A percentile compares a stretch with the other conserved stretches of the same genome.
phyloP scores from a whole-genome alignment of 2,797 vertebrate species.

The Gadopsis bispinosus region DNA sequence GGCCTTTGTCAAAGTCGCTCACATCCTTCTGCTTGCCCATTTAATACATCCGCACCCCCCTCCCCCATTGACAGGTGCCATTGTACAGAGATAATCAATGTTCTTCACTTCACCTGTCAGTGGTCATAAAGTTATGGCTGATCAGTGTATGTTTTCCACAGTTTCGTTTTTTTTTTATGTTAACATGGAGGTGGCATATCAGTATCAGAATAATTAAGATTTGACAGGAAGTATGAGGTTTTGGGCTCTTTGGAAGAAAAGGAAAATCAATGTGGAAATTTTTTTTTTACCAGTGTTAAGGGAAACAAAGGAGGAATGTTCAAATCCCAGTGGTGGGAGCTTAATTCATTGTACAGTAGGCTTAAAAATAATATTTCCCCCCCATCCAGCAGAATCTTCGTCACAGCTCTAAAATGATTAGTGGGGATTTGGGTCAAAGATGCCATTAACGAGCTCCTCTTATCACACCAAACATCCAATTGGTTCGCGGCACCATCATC shows the following conservation, averaged over 20 bases:
- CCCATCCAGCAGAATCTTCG: constrained; percentile 60
- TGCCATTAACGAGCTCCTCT: constrained; percentile 63
- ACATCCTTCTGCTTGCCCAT: too few species aligned
- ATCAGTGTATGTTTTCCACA: too few species aligned
- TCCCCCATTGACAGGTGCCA: too few species aligned
- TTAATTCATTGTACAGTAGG: constrained; percentile 59
- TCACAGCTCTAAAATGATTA: constrained; percentile 79
- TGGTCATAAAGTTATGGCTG: too few species aligned
- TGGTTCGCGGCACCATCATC: constrained; percentile 37
- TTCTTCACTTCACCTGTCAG: too few species aligned
- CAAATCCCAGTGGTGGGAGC: constrained; percentile 43
- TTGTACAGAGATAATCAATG: too few species aligned
- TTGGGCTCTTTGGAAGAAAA: not conserved
- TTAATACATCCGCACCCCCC: too few species aligned
- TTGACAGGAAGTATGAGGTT: not conserved
- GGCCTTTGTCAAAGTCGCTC: too few species aligned
- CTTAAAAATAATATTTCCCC: constrained; percentile 65
- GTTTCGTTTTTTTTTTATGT: not conserved
- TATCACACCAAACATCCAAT: constrained; percentile 54
- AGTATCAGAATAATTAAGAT: not conserved
- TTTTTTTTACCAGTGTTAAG: not conserved
- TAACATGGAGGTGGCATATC: not conserved
- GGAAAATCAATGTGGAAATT: not conserved
- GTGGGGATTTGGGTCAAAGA: constrained; percentile 76
- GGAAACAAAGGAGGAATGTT: constrained; percentile 56